Conservation (phyloP, 92 coral and sea anemone species). For the Porites evermanni region DNA sequence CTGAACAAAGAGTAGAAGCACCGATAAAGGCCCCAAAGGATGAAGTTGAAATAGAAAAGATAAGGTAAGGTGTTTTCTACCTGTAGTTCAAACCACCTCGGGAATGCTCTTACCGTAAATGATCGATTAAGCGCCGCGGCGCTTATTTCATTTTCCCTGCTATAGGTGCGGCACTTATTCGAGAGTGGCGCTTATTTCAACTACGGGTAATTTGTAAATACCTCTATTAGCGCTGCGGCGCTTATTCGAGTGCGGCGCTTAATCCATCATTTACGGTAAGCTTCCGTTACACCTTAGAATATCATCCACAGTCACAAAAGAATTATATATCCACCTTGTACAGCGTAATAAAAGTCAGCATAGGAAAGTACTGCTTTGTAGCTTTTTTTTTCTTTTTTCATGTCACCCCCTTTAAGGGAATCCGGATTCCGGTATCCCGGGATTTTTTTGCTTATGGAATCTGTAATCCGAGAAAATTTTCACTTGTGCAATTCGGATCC, state of each 20-base stretch:
- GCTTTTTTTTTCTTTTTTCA: not conserved
- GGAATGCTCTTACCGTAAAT: not conserved
- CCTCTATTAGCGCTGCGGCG: no score
- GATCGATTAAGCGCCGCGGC: constrained; percentile 37
- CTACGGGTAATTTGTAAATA: no score
- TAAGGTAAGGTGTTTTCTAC: constrained; percentile 20
- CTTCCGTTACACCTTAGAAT: not conserved
- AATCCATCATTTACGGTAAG: not conserved
- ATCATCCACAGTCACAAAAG: not conserved
- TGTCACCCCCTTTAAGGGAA: no score
- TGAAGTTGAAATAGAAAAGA: constrained; percentile 40
- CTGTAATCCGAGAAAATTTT: no score
- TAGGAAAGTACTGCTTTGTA: not conserved
- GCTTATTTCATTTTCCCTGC: constrained; percentile 29
- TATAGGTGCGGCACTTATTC: constrained; percentile 33
- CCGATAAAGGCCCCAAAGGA: constrained; percentile 57
- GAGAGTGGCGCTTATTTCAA: no score
- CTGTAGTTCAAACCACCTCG: not conserved
- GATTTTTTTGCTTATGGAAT: no score
- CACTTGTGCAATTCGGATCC: no score
- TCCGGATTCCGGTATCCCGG: no score
- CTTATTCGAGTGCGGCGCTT: not conserved
- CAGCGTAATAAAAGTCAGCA: not conserved
- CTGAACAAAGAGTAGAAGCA: constrained; percentile 55
- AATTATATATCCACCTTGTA: not conserved